Percentiles rank a stretch among this genome's conserved stretches.
Evolutionary conservation across 2,888 invertebrate species (phyloP).

Genomic region (Eurytoma californica): DNA sequence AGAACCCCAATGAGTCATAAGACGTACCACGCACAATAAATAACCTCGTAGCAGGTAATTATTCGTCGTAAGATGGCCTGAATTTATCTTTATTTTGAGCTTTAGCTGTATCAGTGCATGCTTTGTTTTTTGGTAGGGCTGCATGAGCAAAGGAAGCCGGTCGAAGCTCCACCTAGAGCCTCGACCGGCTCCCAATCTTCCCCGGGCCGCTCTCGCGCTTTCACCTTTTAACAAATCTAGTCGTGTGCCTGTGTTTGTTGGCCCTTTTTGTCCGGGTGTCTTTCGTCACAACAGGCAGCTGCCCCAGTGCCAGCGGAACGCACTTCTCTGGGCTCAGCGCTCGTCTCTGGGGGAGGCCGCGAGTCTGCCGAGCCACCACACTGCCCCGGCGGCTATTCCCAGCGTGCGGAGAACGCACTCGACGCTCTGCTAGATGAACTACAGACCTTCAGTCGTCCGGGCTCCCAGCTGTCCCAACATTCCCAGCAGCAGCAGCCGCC

Average conservation of each 20-base stretch:
- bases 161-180: too few species aligned
- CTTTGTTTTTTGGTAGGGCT: too few species aligned
- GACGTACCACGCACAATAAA: conserved; percentile 73
- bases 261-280: not conserved
- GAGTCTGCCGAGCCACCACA: conserved; percentile 77
- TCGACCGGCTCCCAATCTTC: too few species aligned
- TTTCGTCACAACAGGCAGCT: conserved; percentile 71
- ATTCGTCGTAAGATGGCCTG: conserved; percentile 57
- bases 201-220: too few species aligned
- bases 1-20: conserved; percentile 74
- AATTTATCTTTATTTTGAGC: conserved; percentile 3
- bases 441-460: conserved; percentile 91
- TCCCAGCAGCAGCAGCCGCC: conserved; percentile 53
- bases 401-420: conserved; percentile 96
- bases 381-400: conserved; percentile 77
- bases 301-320: conserved; percentile 79
- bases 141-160: too few species aligned
- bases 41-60: conserved; percentile 73
- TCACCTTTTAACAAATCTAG: too few species aligned
- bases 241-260: conserved; percentile 22
- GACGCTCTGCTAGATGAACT: conserved; percentile 96
- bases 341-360: conserved; percentile 80
- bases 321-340: conserved; percentile 79
- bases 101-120: not conserved
- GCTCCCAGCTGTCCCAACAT: conserved; percentile 69